A percentile compares a stretch with the other conserved stretches of the same genome.
Evolutionary conservation across 2,888 invertebrate genomes (phyloP).

Genomic region (Enchytraeus crypticus): DNA sequence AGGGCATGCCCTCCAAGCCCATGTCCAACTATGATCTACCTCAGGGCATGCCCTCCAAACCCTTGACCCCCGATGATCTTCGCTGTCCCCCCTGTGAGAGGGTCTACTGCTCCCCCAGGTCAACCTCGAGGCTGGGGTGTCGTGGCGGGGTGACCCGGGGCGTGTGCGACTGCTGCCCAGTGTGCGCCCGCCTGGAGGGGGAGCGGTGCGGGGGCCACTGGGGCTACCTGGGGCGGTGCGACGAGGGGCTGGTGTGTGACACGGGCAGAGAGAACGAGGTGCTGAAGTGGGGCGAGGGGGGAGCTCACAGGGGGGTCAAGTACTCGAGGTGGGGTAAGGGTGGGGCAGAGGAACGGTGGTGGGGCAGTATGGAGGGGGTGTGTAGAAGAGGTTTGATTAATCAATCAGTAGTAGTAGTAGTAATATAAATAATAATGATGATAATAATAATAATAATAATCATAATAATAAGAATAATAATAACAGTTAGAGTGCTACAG

Average conservation of each 20-base stretch:
- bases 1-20: too few relatives aligned
- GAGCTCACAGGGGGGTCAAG: not conserved
- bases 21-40: too few relatives aligned
- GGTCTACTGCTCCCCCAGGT: slow-evolving; percentile 40
- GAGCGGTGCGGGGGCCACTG: slow-evolving; percentile 44
- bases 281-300: not conserved
- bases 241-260: slow-evolving; percentile 32
- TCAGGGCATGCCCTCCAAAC: not conserved
- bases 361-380: not conserved
- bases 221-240: slow-evolving; percentile 45
- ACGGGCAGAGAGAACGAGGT: not conserved
- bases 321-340: not conserved
- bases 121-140: slow-evolving; percentile 35
- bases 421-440: too few relatives aligned
- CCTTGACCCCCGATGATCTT: slow-evolving; percentile 24
- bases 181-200: slow-evolving; percentile 42
- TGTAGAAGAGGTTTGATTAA: not conserved
- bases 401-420: too few relatives aligned
- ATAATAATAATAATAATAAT: too few relatives aligned
- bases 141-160: slow-evolving; percentile 42
- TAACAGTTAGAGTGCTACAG: too few relatives aligned
- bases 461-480: too few relatives aligned
- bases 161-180: slow-evolving; percentile 45
- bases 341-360: not conserved
- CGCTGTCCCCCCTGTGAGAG: slow-evolving; percentile 45